Percentiles rank a stretch among this genome's conserved stretches.
phyloP scores from a whole-genome alignment of 2,888 invertebrate species.

The Altica lythri region DNA sequence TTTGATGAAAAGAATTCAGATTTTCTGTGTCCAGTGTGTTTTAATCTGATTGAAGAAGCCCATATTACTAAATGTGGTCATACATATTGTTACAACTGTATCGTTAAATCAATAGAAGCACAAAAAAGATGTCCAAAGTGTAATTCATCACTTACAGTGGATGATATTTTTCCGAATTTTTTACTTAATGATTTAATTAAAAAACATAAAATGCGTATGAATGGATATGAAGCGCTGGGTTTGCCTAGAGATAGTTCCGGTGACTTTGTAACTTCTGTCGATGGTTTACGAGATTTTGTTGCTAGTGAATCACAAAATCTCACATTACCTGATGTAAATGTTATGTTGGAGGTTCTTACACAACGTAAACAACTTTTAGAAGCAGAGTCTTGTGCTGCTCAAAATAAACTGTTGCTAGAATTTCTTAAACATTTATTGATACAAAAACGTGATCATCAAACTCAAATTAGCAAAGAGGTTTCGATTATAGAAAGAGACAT shows the following conservation, averaged over 20 bases:
- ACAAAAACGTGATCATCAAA: conserved; percentile 71
- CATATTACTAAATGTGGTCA: conserved; percentile 92
- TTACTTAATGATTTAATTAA: conserved; percentile 80
- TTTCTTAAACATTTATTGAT: conserved; percentile 78
- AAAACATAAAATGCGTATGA: conserved; percentile 66
- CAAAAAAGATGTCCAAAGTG: conserved; percentile 83
- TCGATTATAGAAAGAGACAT: conserved; percentile 76
- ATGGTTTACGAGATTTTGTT: conserved; percentile 67
- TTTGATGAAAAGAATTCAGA: conserved; percentile 72
- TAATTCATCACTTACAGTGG: conserved; percentile 69
- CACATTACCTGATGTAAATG: conserved; percentile 78
- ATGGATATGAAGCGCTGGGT: conserved; percentile 57
- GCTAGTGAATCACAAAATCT: conserved; percentile 73
- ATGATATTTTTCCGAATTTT: conserved; percentile 85
- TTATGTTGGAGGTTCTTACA: conserved; percentile 78
- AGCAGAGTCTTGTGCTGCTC: conserved; percentile 78
- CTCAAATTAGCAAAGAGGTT: conserved; percentile 72
- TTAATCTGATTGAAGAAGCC: conserved; percentile 86
- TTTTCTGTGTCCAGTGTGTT: conserved; percentile 81
- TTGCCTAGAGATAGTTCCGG: conserved; percentile 54
- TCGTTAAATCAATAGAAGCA: conserved; percentile 68
- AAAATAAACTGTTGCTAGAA: conserved; percentile 81
- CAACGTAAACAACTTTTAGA: conserved; percentile 80
- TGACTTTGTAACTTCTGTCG: conserved; percentile 57
- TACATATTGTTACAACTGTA: conserved; percentile 87